Evolutionary conservation across 2,888 invertebrate genomes (phyloP).

Genomic region (Stenolophus ochropezus): DNA sequence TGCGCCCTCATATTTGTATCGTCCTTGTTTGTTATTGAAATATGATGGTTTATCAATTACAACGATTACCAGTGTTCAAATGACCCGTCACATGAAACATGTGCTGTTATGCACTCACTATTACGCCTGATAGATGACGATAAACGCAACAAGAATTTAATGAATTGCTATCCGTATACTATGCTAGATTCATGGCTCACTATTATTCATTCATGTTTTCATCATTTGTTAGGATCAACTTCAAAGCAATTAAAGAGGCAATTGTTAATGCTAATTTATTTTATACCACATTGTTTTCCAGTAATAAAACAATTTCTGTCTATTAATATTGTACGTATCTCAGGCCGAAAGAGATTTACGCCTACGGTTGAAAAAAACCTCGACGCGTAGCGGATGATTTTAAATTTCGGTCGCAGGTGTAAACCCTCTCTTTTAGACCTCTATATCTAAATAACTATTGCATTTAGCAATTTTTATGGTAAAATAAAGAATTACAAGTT

Average conservation of each 20-base stretch:
- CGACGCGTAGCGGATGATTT: too few species aligned
- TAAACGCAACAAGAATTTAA: constrained; percentile 49
- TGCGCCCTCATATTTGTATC: neutral
- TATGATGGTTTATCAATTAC: constrained; percentile 31
- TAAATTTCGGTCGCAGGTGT: too few species aligned
- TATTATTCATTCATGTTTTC: constrained; percentile 35
- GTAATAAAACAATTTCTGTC: too few species aligned
- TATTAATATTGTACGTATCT: too few species aligned
- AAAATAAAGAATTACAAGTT: too few species aligned
- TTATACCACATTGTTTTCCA: too few species aligned
- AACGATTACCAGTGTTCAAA: constrained; percentile 1
- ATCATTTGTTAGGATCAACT: neutral
- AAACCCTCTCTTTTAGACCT: too few species aligned
- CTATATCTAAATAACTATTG: too few species aligned
- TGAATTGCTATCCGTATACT: neutral
- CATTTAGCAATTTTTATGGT: too few species aligned
- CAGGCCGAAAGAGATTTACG: too few species aligned
- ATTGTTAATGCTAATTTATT: neutral
- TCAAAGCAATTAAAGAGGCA: neutral
- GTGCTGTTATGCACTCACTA: constrained; percentile 24
- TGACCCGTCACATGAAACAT: neutral
- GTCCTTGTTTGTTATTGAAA: neutral
- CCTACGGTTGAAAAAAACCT: too few species aligned
- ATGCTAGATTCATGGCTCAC: constrained; percentile 1
- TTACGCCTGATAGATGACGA: constrained; percentile 31